Evolutionary conservation across 2,113 vertebrate genomes (phyloP), one percentile per base, ranked within the genome.

Genomic region (Empidonax traillii): DNA sequence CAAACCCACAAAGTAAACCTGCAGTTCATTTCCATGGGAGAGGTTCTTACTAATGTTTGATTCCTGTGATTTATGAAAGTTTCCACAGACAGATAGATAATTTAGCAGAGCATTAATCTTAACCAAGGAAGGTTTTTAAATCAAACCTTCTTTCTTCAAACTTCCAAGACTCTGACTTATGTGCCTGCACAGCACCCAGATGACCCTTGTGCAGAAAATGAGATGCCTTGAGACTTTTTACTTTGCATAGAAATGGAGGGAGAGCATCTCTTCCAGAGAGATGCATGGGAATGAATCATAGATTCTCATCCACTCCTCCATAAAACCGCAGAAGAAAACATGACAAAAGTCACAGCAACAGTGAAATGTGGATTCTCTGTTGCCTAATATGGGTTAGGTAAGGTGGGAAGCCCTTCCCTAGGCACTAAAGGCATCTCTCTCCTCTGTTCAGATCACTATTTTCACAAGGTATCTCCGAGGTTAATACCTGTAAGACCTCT

Each of bases 321-420:
- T 77, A 94, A 93, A 94, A 95, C 82, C 20, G 0, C 92, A 89
- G 94, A 88, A 86, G 65, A 90, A 97, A 92, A 93, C 90, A 93
- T 59, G 76, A 93, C 88, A 86, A 55, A 90, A 94, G 63, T 92
- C 84, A 76, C 51, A 84, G 79, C 83, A 88, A 75, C 76, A 62
- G 46, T 69, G 67, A 76, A 94, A 14, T 39, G 72, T 74, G 80
- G 83, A 47, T 88, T 86, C 72, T 79, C 25, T 67, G 51, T 88
- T 86, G 83, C 92, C 58, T 84, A 86, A 80, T 77, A 63, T 2
- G 10, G 41, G 46, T 62, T 92, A 39, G 33, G 76, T 51, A 81
- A 92, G 56, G 65, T 69, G 25, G 55, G 21, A 72, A 84, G 43
- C 47, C 51, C 28, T 95, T 93, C 75, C 41, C 82, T 30, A 43